Conservation (phyloP, 1,140 invertebrate species). For the Idris sp. region DNA sequence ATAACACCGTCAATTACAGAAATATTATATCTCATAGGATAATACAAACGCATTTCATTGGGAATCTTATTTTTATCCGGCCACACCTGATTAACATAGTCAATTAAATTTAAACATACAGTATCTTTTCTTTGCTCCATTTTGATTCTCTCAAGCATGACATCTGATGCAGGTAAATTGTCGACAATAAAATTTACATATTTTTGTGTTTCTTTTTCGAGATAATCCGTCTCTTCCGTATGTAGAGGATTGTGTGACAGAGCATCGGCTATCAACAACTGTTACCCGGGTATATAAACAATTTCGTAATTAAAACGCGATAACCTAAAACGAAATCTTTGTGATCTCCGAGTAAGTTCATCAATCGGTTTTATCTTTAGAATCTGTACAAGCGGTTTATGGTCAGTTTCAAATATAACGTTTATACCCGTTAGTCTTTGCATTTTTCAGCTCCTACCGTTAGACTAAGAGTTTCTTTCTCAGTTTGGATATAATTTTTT, state of each 20-base stretch:
- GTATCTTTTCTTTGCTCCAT: not conserved
- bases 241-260: conserved; percentile 58
- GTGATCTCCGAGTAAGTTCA: conserved; percentile 66
- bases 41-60: too few relatives aligned
- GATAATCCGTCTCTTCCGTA: conserved; percentile 59
- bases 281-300: conserved; percentile 66
- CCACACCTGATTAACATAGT: conserved; percentile 2
- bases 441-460: conserved; percentile 67
- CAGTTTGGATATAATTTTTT: conserved; percentile 67
- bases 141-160: not conserved
- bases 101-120: not conserved
- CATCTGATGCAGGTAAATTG: not conserved
- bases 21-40: too few relatives aligned
- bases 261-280: too few relatives aligned
- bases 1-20: too few relatives aligned
- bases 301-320: conserved; percentile 65
- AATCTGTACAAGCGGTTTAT: conserved; percentile 62
- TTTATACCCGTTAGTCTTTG: conserved; percentile 53
- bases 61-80: conserved; percentile 4
- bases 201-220: conserved; percentile 14
- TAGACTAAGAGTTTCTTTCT: conserved; percentile 60
- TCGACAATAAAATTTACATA: not conserved
- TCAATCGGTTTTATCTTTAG: conserved; percentile 60
- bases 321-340: conserved; percentile 69
- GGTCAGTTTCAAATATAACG: conserved; percentile 65